Evolutionary conservation across 2,888 invertebrate species (phyloP), one percentile per base, ranked within the genome.

Genomic region (Ormyrus pomaceus): DNA sequence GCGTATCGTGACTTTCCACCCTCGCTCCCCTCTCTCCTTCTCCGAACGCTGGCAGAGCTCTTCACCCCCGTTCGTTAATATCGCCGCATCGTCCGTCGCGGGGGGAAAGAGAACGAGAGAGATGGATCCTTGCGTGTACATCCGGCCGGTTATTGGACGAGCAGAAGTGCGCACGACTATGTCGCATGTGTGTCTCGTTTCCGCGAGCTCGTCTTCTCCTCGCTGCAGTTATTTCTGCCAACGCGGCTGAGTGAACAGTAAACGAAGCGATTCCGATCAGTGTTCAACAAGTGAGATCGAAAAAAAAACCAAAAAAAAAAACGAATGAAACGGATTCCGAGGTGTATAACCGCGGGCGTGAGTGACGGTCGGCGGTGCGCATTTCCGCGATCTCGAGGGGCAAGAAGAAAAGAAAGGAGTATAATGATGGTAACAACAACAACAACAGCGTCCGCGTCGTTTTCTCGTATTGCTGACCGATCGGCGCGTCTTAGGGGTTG

Each of bases 1-100:
- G 77, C 80, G 77, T 80, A 77, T 77, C 80, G 68, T 80, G 73
- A 80, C 73, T 73, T 80, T 73, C 66, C 72, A 55, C 70, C 62
- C 68, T 73, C 34, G n/a, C 68, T 55, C 45, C 61, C 10, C 46
- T 56, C 50, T 71, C 51, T 56, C 19, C 56, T 46, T 71, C n/a
- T 61, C 59, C 19, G 19, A 19, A 19, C 1, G 19, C 19, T 19
- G 19, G 19, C 19, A 19, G 19, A 19, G 19, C 19, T 19, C 19
- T 19, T 19, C 1, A 19, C 19, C 19, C 65, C 53, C 7, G 9
- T 19, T 61, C n/a, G 1, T 48, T 45, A 51, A 13, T 19, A 19
- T 19, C 19, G 19, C 19, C 19, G 19, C 1, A n/a, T 53, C 11
- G n/a, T 45, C 8, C 7, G 19, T 9, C 19, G 46, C 3, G 51